These are phyloP conservation scores for Leptocoma aspasia DNA, from an alignment of 2,113 vertebrate species.

Conservation along the genomic window DNA sequence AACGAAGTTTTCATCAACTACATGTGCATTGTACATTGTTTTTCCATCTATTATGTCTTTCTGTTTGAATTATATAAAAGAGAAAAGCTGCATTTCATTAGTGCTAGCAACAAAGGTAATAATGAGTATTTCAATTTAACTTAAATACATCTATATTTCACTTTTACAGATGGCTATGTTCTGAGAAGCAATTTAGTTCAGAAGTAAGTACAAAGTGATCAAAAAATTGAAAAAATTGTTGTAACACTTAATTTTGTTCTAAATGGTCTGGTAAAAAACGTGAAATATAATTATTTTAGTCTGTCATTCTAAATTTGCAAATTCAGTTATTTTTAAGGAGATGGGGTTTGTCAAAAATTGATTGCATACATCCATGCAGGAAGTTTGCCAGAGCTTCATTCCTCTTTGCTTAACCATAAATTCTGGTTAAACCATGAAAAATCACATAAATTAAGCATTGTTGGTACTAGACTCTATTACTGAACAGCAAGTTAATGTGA, in stretches of 20 bases:
- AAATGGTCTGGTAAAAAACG: neutral
- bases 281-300: neutral
- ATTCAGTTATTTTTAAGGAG: neutral
- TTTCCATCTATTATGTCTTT: neutral
- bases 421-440: neutral
- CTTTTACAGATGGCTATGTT: conserved; percentile 88
- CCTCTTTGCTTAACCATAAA: neutral
- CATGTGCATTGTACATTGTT: neutral
- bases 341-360: neutral
- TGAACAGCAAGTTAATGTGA: neutral
- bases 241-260: neutral
- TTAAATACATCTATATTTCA: conserved; percentile 15
- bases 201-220: conserved; percentile 80
- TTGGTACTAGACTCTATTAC: neutral
- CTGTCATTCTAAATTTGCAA: neutral
- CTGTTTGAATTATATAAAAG: neutral
- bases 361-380: neutral
- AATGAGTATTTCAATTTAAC: neutral
- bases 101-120: neutral
- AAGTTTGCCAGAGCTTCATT: neutral
- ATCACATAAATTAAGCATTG: neutral
- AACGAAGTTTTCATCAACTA: neutral
- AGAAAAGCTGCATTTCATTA: neutral
- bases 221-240: neutral
- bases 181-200: conserved; percentile 70